These are phyloP conservation scores for Idaea aversata DNA, from an alignment of 2,888 invertebrate genomes.

Conservation along the genomic window DNA sequence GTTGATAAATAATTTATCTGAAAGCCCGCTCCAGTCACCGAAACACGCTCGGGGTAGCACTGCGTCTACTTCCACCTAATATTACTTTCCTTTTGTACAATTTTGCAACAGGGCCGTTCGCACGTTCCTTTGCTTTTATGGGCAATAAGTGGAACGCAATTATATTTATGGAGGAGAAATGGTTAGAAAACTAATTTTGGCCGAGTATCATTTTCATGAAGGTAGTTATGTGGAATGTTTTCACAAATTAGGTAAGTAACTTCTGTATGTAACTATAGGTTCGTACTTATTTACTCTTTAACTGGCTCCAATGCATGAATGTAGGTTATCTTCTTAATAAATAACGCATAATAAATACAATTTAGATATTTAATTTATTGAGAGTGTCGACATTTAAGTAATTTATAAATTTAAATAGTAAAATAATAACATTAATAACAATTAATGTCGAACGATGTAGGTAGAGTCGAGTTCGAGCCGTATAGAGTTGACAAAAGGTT, in stretches of 20 bases:
- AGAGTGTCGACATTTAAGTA: background rate
- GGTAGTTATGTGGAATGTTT: conserved; percentile 8
- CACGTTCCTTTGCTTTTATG: conserved; percentile 79
- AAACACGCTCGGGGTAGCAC: conserved; percentile 68
- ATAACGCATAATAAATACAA: background rate
- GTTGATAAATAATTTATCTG: conserved; percentile 81
- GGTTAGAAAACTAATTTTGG: conserved; percentile 76
- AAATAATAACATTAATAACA: conserved; percentile 1
- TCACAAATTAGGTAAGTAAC: background rate
- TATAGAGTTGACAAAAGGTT: conserved; percentile 7
- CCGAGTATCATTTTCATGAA: conserved; percentile 58
- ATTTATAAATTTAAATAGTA: background rate
- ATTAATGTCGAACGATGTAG: background rate
- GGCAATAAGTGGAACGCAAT: conserved; percentile 80
- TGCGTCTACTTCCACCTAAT: conserved; percentile 73
- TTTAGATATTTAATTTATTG: background rate
- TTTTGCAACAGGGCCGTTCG: conserved; percentile 78
- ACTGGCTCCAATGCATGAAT: background rate
- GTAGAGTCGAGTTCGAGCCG: conserved; percentile 1
- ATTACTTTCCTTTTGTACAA: conserved; percentile 80
- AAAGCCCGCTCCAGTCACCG: conserved; percentile 79
- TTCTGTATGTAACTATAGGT: background rate
- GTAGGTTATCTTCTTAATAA: background rate
- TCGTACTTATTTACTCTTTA: background rate
- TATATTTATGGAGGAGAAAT: conserved; percentile 77